A percentile compares a stretch with the other conserved stretches of the same genome.
Evolutionary conservation across 1,140 invertebrate genomes (phyloP).

Genomic region (Drosophila obscura): DNA sequence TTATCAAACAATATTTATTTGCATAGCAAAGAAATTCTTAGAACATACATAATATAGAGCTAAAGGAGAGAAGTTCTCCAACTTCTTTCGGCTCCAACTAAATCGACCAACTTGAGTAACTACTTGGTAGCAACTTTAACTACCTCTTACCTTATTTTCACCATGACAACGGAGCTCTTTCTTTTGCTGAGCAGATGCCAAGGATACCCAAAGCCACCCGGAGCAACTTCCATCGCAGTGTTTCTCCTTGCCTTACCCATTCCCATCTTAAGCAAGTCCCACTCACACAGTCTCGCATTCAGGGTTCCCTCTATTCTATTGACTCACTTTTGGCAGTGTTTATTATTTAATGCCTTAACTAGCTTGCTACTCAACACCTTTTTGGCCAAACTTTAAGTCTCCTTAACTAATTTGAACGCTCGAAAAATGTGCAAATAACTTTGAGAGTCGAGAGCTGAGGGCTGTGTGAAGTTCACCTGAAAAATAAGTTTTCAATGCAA

Average conservation of each 20-base stretch:
- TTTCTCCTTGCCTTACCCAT: background rate
- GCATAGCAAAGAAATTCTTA: too few relatives aligned
- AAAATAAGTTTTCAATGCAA: slow-evolving; percentile 50
- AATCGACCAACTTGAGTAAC: slow-evolving; percentile 24
- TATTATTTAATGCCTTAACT: slow-evolving; percentile 73
- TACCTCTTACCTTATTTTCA: slow-evolving; percentile 17
- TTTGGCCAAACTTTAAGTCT: slow-evolving; percentile 56
- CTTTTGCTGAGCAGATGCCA: slow-evolving; percentile 9
- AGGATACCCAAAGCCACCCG: slow-evolving; percentile 9
- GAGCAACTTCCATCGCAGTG: slow-evolving; percentile 11
- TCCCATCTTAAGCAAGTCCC: slow-evolving; percentile 1
- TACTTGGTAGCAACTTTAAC: slow-evolving; percentile 21
- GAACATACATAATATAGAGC: too few relatives aligned
- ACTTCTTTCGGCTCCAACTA: too few relatives aligned
- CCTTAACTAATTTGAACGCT: slow-evolving; percentile 67
- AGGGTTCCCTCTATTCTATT: slow-evolving; percentile 24
- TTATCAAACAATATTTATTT: too few relatives aligned
- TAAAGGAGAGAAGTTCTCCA: too few relatives aligned
- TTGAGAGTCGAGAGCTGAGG: slow-evolving; percentile 11
- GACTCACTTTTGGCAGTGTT: slow-evolving; percentile 51
- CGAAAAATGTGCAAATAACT: slow-evolving; percentile 72
- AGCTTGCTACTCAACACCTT: slow-evolving; percentile 61
- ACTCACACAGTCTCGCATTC: slow-evolving; percentile 1
- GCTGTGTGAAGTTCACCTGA: slow-evolving; percentile 1
- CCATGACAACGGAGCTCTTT: slow-evolving; percentile 8